Conservation (phyloP, 2,888 invertebrate genomes). For the Piscicola geometra region DNA sequence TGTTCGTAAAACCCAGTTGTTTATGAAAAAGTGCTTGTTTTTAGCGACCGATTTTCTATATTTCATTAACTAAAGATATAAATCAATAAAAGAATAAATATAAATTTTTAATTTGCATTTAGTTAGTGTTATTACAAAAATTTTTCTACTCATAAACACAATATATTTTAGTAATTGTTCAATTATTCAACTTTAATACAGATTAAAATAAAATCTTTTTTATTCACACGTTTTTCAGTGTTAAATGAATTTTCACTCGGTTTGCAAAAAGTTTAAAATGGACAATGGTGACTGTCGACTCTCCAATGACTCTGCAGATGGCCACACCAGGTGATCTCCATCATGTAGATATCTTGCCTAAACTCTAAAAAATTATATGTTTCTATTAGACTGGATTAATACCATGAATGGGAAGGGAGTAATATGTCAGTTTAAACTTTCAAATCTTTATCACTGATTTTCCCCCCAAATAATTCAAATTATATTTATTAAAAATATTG, state of each 20-base stretch:
- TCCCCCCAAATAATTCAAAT: too few species aligned
- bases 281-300: conserved; percentile 30
- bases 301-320: conserved; percentile 27
- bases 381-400: too few species aligned
- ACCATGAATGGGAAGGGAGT: too few species aligned
- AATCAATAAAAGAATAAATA: not conserved
- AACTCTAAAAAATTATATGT: too few species aligned
- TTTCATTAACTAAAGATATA: not conserved
- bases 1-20: not conserved
- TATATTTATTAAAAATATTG: too few species aligned
- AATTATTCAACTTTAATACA: not conserved
- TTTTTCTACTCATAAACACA: not conserved
- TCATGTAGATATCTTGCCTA: too few species aligned
- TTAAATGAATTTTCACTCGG: conserved; percentile 19
- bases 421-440: too few species aligned
- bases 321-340: conserved; percentile 3
- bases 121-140: not conserved
- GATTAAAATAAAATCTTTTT: not conserved
- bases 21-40: conserved; percentile 1
- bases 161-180: conserved; percentile 3
- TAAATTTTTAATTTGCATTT: conserved; percentile 7
- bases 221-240: not conserved
- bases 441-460: too few species aligned
- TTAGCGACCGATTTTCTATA: not conserved
- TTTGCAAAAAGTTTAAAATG: conserved; percentile 29